phyloP scores from a whole-genome alignment of 2,888 invertebrate species.

The Lasius fuliginosus region DNA sequence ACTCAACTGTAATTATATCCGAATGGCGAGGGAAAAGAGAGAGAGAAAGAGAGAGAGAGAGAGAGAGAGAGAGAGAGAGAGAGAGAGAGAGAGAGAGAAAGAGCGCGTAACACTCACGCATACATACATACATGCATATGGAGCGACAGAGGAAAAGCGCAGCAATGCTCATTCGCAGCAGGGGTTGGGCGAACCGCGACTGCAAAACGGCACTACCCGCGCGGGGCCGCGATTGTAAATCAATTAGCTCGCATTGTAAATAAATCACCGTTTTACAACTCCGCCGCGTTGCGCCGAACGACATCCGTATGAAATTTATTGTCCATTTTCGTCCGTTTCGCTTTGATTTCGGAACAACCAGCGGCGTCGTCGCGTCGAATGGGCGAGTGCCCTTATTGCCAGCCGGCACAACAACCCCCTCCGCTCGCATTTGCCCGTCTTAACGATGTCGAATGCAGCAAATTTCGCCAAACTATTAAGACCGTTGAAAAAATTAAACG shows the following conservation, averaged over 20 bases:
- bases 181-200: conserved; percentile 68
- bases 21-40: background rate
- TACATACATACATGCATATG: conserved; percentile 2
- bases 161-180: conserved; percentile 36
- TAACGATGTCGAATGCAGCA: background rate
- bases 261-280: conserved; percentile 86
- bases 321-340: conserved; percentile 80
- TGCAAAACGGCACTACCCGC: conserved; percentile 74
- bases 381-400: conserved; percentile 15
- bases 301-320: conserved; percentile 84
- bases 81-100: conserved; percentile 33
- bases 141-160: conserved; percentile 54
- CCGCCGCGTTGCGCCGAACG: conserved; percentile 79
- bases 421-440: background rate
- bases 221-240: conserved; percentile 83
- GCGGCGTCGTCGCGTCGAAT: conserved; percentile 23
- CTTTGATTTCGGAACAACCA: conserved; percentile 62
- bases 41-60: conserved; percentile 60
- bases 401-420: conserved; percentile 3
- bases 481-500: background rate
- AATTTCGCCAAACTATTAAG: background rate
- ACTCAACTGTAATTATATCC: conserved; percentile 37
- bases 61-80: conserved; percentile 51
- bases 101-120: conserved; percentile 15
- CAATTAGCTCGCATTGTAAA: conserved; percentile 85